phyloP scores from a whole-genome alignment of 2,888 invertebrate species.

The Eupithecia tripunctaria region DNA sequence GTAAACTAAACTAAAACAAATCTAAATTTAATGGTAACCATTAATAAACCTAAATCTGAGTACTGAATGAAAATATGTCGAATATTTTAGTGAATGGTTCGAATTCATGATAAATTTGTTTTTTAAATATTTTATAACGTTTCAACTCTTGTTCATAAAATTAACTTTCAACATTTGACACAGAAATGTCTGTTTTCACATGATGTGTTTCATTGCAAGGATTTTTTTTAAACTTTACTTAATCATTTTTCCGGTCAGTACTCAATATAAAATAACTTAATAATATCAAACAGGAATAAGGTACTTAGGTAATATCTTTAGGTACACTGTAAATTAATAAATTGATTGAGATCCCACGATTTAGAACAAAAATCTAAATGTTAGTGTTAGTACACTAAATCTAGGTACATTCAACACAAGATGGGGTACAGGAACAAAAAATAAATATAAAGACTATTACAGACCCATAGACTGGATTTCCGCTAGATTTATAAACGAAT shows the following conservation, averaged over 20 bases:
- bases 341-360: constrained; percentile 38
- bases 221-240: not conserved
- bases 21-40: constrained; percentile 37
- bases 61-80: constrained; percentile 5
- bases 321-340: constrained; percentile 27
- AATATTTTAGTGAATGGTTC: constrained; percentile 11
- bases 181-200: not conserved
- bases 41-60: constrained; percentile 27
- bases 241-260: constrained; percentile 10
- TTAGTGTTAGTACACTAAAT: constrained; percentile 2
- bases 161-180: not conserved
- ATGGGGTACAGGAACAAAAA: not conserved
- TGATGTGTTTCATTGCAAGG: too few species aligned
- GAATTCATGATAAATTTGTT: not conserved
- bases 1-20: constrained; percentile 20
- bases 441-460: not conserved
- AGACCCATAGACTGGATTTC: not conserved
- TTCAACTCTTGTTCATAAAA: not conserved
- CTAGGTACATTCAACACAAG: not conserved
- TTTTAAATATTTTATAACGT: not conserved
- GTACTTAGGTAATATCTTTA: constrained; percentile 17
- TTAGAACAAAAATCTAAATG: constrained; percentile 14
- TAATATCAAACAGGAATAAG: constrained; percentile 12
- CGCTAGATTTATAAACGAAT: not conserved
- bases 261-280: not conserved